Percentiles rank a stretch among this genome's conserved stretches.
phyloP scores from a whole-genome alignment of 2,888 invertebrate species.

The Doris montereyensis region DNA sequence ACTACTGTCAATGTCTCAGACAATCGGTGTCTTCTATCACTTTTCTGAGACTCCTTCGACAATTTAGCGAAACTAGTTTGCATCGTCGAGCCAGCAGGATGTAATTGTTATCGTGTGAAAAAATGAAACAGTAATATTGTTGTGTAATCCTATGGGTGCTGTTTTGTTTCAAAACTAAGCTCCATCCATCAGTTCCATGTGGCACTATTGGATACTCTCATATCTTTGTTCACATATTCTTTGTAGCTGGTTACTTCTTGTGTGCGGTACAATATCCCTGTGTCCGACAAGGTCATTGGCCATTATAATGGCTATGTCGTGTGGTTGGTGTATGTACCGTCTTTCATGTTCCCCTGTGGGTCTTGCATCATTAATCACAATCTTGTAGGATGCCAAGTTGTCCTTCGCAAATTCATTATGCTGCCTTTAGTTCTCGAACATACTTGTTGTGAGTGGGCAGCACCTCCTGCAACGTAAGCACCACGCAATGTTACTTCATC shows the following conservation, averaged over 20 bases:
- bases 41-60: too few species aligned
- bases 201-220: not conserved
- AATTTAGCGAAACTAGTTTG: too few species aligned
- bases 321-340: not conserved
- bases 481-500: not conserved
- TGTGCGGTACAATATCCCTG: not conserved
- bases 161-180: slow-evolving; percentile 21
- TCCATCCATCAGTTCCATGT: slow-evolving; percentile 45
- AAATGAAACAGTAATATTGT: slow-evolving; percentile 41
- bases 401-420: not conserved
- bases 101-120: not conserved
- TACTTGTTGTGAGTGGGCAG: not conserved
- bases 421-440: not conserved
- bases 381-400: not conserved
- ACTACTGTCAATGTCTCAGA: too few species aligned
- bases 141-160: slow-evolving; percentile 48
- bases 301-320: not conserved
- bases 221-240: not conserved
- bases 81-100: not conserved
- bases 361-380: not conserved
- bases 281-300: not conserved
- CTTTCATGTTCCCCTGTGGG: not conserved
- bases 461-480: not conserved
- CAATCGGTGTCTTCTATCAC: too few species aligned
- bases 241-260: not conserved